Percentiles rank a stretch among this genome's conserved stretches.
Conservation (phyloP, 23 tunicate genomes). For the Phallusia fumigata region DNA sequence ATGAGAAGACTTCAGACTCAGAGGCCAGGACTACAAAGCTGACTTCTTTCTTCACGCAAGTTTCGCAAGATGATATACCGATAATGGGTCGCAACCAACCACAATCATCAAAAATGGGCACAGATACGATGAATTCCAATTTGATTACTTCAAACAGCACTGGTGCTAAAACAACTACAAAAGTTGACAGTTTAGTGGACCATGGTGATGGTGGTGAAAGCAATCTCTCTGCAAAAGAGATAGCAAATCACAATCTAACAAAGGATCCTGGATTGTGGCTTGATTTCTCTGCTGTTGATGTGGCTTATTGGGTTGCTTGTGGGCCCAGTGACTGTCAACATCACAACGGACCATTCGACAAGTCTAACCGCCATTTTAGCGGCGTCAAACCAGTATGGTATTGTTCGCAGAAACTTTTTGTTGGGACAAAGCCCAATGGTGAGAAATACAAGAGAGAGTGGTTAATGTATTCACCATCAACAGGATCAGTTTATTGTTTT, state of each 20-base stretch:
- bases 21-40: conserved; percentile 10
- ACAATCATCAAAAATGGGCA: not conserved
- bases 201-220: conserved; percentile 2
- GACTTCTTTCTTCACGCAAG: conserved; percentile 24
- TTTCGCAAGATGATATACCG: not conserved
- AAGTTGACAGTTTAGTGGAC: not conserved
- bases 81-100: not conserved
- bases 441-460: not conserved
- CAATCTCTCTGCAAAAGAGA: conserved; percentile 22
- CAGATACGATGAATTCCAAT: not conserved
- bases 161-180: not conserved
- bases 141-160: conserved; percentile 11
- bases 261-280: conserved; percentile 4
- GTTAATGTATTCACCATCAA: not conserved
- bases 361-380: not conserved
- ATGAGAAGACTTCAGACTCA: not conserved
- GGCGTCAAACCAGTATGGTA: conserved; percentile 10
- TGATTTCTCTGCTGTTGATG: conserved; percentile 15
- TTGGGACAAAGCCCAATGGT: not conserved
- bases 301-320: conserved; percentile 3
- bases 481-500: conserved; percentile 1
- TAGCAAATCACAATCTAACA: conserved; percentile 13
- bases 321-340: conserved; percentile 25
- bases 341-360: conserved; percentile 10
- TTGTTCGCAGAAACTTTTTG: not conserved